Evolutionary conservation across 2,797 vertebrate genomes (phyloP).

Genomic region (Australoheros facetus): DNA sequence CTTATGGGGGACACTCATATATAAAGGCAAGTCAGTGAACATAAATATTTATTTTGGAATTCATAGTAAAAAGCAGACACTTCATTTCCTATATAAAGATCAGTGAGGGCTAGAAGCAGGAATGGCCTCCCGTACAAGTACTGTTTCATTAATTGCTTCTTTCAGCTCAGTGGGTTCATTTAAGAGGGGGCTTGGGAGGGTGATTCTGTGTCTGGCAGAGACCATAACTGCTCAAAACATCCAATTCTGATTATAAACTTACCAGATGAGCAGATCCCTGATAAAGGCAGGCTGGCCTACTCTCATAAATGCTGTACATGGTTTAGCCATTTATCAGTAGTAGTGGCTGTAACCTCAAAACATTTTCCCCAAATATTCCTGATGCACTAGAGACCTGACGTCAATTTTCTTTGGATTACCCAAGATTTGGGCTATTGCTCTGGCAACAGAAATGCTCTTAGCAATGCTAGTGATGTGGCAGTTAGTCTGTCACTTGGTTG

Average conservation of each 20-base stretch:
- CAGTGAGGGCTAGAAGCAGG: background rate
- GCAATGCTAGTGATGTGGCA: background rate
- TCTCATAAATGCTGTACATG: fast-evolving
- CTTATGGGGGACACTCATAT: no score
- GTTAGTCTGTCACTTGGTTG: background rate
- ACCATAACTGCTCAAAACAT: conserved; percentile 9
- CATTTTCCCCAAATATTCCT: background rate
- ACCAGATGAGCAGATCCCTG: background rate
- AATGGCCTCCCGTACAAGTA: background rate
- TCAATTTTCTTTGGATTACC: background rate
- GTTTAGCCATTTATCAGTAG: background rate
- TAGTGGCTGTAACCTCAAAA: background rate
- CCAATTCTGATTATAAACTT: background rate
- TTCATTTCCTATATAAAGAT: background rate
- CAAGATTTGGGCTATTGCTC: background rate
- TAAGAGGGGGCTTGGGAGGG: conserved; percentile 26
- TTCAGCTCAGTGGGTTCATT: conserved; percentile 43
- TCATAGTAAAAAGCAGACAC: background rate
- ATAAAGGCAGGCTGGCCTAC: background rate
- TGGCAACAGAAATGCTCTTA: background rate
- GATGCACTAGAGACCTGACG: background rate
- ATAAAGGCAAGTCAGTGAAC: background rate
- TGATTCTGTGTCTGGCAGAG: background rate
- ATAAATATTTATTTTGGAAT: conserved; percentile 18
- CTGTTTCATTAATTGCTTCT: conserved; percentile 31